Evolutionary conservation across 2,113 vertebrate genomes (phyloP), one percentile per base, ranked within the genome.

Genomic region (Apteryx owenii): DNA sequence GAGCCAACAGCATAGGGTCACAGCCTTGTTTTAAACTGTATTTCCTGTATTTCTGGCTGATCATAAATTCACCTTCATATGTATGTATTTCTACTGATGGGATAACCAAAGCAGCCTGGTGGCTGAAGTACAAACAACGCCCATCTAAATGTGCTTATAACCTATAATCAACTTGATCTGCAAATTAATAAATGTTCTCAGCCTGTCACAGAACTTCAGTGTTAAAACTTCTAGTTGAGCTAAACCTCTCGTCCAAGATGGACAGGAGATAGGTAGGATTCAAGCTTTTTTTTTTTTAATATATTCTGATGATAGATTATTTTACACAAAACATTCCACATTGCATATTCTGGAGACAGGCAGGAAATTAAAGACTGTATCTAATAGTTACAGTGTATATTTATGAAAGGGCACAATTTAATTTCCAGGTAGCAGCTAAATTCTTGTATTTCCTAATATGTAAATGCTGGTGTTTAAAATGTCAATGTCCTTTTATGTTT

Each of bases 301-400:
- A 14, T 19, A 14, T 26, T 78, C 40, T 81, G 19, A 58, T 20
- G 56, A 38, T 21, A 92, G 79, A 82, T 95, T 85, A 29, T 88
- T 93, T 91, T 72, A 80, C 85, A 82, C 58, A 23, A n/a, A 64
- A 51, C 70, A 64, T 94, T 82, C 85, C 85, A 70, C 38, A 1
- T 51, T 17, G 62, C 68, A 10, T 6, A 53, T 53, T 72, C 72
- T 58, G 72, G 21, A 72, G 95, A 83, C 7, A 1, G n/a, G 62
- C 94, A 95, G 91, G 95, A 97, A 95, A 92, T 95, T 44, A 92
- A 90, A 93, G 94, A 42, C 79, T 69, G 26, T 73, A 69, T 77
- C 85, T 83, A 82, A 78, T 2, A 2, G 50, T 42, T 85, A 44
- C 64, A 14, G 8, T 11, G 36, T 44, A 1, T 44, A 76, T 73